Evolutionary conservation across 2,113 vertebrate genomes (phyloP).

Genomic region (Gallinago media): DNA sequence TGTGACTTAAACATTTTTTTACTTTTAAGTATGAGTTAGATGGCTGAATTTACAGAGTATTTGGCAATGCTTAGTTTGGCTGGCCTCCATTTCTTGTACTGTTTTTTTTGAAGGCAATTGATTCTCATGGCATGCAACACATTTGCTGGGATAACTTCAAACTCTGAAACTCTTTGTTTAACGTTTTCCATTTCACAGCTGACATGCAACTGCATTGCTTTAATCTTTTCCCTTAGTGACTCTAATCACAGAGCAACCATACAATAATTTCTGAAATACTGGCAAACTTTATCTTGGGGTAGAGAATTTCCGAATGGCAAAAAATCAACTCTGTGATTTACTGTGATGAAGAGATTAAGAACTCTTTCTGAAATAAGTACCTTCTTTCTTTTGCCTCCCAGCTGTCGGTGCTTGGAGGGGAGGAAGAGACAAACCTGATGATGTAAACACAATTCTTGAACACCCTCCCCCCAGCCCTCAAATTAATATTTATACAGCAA

Average conservation of each 20-base stretch:
- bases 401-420: neutral
- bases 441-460: neutral
- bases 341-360: neutral
- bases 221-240: neutral
- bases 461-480: fast-evolving
- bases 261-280: neutral
- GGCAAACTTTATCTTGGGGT: neutral
- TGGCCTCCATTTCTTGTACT: neutral
- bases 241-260: neutral
- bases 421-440: neutral
- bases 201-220: neutral
- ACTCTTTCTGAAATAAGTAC: neutral
- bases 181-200: neutral
- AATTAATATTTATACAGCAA: neutral
- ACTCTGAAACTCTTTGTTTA: neutral
- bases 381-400: neutral
- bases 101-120: neutral
- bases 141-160: neutral
- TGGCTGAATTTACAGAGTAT: neutral
- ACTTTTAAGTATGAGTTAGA: neutral
- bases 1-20: neutral
- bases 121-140: neutral
- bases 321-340: neutral
- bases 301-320: neutral
- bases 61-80: neutral